Evolutionary conservation across 1,140 invertebrate genomes (phyloP).

Genomic region (Drosophila pseudoobscura): DNA sequence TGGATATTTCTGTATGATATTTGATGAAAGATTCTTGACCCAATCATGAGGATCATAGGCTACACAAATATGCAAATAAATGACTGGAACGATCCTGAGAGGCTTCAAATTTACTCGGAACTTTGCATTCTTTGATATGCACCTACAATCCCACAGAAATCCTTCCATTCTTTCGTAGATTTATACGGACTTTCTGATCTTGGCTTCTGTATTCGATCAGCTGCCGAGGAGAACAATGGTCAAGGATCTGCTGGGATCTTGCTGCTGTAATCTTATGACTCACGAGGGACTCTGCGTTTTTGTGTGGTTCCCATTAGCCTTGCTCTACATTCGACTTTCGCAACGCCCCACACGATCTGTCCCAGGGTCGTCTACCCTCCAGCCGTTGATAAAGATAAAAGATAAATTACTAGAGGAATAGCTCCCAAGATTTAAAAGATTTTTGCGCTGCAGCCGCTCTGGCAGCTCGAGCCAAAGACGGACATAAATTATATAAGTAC

Average conservation of each 20-base stretch:
- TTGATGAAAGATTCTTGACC: too few species aligned
- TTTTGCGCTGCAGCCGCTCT: conserved; percentile 42
- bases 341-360: conserved; percentile 32
- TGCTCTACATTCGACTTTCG: conserved; percentile 55
- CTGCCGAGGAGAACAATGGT: conserved; percentile 44
- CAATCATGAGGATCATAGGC: too few species aligned
- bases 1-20: too few species aligned
- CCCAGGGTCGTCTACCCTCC: background rate
- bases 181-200: conserved; percentile 40
- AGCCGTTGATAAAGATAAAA: conserved; percentile 17
- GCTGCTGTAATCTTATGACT: conserved; percentile 25
- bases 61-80: too few species aligned
- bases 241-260: conserved; percentile 22
- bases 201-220: conserved; percentile 46
- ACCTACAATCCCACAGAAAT: too few species aligned
- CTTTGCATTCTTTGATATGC: too few species aligned
- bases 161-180: too few species aligned
- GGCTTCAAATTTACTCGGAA: too few species aligned
- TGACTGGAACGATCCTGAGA: too few species aligned
- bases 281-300: conserved; percentile 2
- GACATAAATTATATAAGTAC: conserved; percentile 24
- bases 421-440: conserved; percentile 15
- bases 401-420: conserved; percentile 55
- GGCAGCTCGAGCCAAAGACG: conserved; percentile 49
- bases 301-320: conserved; percentile 30